Evolutionary conservation across 2,888 invertebrate species (phyloP), one percentile per base, ranked within the genome.

Genomic region (Lacanobia wlatinum): DNA sequence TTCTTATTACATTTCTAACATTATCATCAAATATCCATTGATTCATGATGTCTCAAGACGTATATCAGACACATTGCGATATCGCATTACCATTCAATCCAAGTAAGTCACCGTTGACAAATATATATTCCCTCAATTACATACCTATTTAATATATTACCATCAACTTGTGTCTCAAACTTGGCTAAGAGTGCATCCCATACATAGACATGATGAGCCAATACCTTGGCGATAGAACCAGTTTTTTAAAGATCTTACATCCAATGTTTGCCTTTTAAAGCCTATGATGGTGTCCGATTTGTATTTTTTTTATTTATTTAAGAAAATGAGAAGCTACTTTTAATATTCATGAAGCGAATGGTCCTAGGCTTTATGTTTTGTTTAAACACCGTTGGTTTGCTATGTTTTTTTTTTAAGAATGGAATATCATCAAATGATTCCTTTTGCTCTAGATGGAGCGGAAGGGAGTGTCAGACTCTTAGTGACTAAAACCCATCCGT

Each of bases 181-280:
- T 21, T 55, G 21, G 21, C 55, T 52, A 59, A 52, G 18, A 67
- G 55, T 34, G 14, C 34, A 61, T 12, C 14, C 79, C 71, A 70
- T 73, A 72, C 16, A 73, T 63, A 38, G 81, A 0, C 60, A 71
- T 72, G 84, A 83, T 46, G 61, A n/a, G n/a, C n/a, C n/a, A n/a
- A n/a, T n/a, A n/a, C 48, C 61, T 48, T 48, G n/a, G 46, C 21
- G 21, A 46, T 38, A 69, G 4, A 21, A 59, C 79, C 46, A 71
- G 69, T 79, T 79, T 76, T 82, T 76, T 34, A 7, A 40, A 56
- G 12, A 69, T 48, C 43, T 65, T 18, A 38, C 53, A 72, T 65
- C 23, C 10, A 28, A 23, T 23, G 55, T 63, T 43, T 18, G 23
- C 73, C 72, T 71, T 73, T 70, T 58, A 70, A 28, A 71, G 80